Percentiles rank a stretch among this genome's conserved stretches.
These are phyloP conservation scores for Apteryx mantelli DNA, from an alignment of 2,113 vertebrate genomes.

Conservation along the genomic window DNA sequence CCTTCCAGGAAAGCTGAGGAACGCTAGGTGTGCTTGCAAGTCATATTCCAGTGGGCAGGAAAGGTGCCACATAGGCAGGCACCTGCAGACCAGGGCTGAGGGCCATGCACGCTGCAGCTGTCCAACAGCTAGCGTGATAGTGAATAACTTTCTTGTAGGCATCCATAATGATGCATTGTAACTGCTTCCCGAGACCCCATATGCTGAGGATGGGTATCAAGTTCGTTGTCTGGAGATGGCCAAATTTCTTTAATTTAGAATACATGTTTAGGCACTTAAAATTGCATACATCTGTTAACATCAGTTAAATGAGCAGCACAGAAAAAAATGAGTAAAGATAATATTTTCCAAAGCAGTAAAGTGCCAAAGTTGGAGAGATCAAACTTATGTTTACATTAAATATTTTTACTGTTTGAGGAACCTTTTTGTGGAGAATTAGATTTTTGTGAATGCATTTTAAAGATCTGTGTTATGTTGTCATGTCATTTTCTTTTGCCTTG, in stretches of 20 bases:
- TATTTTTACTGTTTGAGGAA: not conserved
- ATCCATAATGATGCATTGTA: not conserved
- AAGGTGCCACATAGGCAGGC: not conserved
- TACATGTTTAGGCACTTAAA: not conserved
- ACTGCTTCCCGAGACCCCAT: not conserved
- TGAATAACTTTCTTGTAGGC: not conserved
- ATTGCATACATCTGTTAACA: not conserved
- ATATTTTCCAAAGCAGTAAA: not conserved
- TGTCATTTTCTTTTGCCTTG: not conserved
- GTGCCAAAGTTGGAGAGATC: not conserved
- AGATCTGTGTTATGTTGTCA: not conserved
- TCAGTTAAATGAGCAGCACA: not conserved
- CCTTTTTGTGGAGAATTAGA: not conserved
- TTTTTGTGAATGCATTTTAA: not conserved
- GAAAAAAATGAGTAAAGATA: not conserved
- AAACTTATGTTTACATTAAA: not conserved
- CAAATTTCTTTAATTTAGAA: not conserved
- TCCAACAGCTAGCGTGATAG: not conserved
- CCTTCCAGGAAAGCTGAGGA: not conserved
- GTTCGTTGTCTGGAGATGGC: not conserved
- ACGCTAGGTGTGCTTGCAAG: not conserved
- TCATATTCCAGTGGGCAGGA: not conserved
- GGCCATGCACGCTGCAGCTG: not conserved
- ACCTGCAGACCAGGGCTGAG: accelerated
- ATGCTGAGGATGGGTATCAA: not conserved